phyloP scores from a whole-genome alignment of 2,797 vertebrate species.

The Falco cherrug region DNA sequence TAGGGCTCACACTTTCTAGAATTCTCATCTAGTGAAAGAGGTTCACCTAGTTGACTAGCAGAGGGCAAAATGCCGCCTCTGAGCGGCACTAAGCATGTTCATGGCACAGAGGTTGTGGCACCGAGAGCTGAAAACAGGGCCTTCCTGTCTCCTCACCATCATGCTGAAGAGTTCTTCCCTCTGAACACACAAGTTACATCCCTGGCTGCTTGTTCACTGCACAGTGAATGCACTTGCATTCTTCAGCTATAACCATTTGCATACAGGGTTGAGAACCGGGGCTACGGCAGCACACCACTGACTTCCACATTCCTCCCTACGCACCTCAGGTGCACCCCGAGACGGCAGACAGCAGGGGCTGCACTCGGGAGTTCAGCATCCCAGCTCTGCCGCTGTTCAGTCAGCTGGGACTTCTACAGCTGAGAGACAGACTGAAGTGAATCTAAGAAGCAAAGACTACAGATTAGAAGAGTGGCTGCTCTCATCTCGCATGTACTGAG shows the following conservation, averaged over 20 bases:
- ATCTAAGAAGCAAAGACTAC: constrained; percentile 12
- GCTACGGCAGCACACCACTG: constrained; percentile 30
- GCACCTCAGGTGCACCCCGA: neutral
- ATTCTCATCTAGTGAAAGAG: neutral
- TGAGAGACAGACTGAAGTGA: neutral
- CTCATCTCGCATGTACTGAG: neutral
- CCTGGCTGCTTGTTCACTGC: neutral
- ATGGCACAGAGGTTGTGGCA: constrained; percentile 31
- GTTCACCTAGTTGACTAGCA: constrained; percentile 2
- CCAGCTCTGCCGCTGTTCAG: neutral
- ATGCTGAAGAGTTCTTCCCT: neutral
- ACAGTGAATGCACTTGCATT: neutral
- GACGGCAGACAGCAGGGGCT: neutral
- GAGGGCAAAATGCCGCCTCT: neutral
- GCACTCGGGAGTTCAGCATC: neutral
- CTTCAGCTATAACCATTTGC: neutral
- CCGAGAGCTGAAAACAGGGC: neutral
- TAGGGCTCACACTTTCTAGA: constrained; percentile 4
- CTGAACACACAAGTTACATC: neutral
- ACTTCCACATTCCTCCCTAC: neutral
- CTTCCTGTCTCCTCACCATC: neutral
- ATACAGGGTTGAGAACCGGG: neutral
- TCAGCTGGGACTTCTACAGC: neutral
- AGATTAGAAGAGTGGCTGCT: neutral
- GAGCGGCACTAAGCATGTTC: constrained; percentile 26